Evolutionary conservation across 2,888 invertebrate genomes (phyloP), one percentile per base, ranked within the genome.

Genomic region (Ommatoiulus sabulosus): DNA sequence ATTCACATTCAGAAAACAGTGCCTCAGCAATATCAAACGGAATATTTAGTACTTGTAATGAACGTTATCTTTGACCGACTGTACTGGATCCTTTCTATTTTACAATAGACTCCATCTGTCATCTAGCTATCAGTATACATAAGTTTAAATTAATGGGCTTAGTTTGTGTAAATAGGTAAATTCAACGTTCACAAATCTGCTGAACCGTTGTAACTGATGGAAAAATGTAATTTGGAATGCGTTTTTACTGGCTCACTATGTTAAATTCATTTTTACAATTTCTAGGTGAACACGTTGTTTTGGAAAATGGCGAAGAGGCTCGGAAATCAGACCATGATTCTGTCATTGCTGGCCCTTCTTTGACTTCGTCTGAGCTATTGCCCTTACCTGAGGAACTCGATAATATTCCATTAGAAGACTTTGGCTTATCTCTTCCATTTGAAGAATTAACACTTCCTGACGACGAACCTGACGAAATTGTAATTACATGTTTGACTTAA

Each of bases 251-350:
- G 57, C n/a, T n/a, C 6, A n/a, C 6, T 20, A 20, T 35, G 3
- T 10, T 86, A 17, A 35, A 15, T 0, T 85, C n/a, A 6, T 85
- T 20, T 44, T 86, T 10, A 35, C 12, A 24, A 35, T 72, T 24
- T 24, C 72, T 52, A 88, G 88, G 88, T 72, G 88, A 88, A 84
- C 88, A 88, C 72, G 86, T 88, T 44, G 88, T 88, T 44, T 43
- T 43, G 17, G 80, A 43, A 57, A 80, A 63, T 44, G 87, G 44
- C 72, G 87, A 87, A 80, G 44, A 63, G 44, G 63, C 63, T n/a
- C 17, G 35, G 43, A 43, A 85, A 43, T 52, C 86, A 44, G 88
- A 80, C 80, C 44, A 44, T 43, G 88, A 80, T 72, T 87, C 88
- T 63, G 88, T 80, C 8, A 8, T 87, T n/a, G 80, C 46, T 80